Base-by-base conservation (phyloP, 1,140 invertebrate genomes). In the Papilio polytes region DNA sequence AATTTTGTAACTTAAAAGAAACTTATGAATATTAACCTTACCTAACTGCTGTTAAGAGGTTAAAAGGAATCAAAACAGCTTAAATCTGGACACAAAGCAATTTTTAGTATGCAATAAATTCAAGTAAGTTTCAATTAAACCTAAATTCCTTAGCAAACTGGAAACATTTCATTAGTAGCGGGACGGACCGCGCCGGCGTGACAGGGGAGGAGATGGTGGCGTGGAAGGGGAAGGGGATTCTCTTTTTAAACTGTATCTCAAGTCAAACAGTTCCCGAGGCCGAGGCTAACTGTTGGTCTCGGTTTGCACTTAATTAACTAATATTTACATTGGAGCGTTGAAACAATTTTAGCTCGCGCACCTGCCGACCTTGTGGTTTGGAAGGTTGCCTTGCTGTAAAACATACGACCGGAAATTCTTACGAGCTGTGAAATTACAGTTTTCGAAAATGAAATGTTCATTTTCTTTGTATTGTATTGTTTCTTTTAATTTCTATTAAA, bases 231-330 rank as follows among this genome's bases (percentile, higher is more conserved):
- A 26, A 46, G 74, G 1, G 9, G 74, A 9, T 51, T 48, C 41
- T 20, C 74, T 88, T 91, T 89, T 88, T 86, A 87, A 87, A 87
- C 85, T 86, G 78, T 78, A 87, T 89, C 85, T 85, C 85, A 89
- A 94, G 88, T 92, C 87, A 91, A 92, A 92, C 89, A 92, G 83
- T 83, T 81, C 80, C 83, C 78, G 74, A 80, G 83, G 56, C 80
- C 76, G 76, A 56, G 86, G 86, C 82, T 85, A 85, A 87, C 85
- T 83, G 86, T 83, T 83, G 80, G 84, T 70, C 85, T 82, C 74
- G 86, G 91, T 92, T 92, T 93, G 88, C 91, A 91, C 87, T 93
- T 94, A 94, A 94, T 94, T 94, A 92, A 92, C 89, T 92, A 92
- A 93, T 94, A 94, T 92, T 92, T 92, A 92, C 92, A 88, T 91